Base-by-base conservation (phyloP, 1,140 invertebrate species). In the Dendroctonus valens region DNA sequence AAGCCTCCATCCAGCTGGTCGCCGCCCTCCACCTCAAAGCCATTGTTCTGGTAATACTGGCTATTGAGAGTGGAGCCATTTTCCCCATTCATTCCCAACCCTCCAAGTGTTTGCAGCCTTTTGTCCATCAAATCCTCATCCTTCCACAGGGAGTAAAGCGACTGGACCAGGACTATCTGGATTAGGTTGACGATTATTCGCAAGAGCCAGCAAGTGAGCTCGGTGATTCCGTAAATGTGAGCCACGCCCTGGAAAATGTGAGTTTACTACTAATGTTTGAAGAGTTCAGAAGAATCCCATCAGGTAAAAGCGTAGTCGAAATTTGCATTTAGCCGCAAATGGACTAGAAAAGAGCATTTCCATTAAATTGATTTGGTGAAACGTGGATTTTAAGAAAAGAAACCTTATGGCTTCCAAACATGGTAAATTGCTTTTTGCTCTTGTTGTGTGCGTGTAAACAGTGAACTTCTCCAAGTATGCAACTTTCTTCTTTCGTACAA, bases 101-200 rank as follows among this genome's bases (percentile, higher is more conserved):
- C 79, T 6, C 71, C 58, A 42, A 82, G 69, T 67, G 79, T 78
- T 59, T 77, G 74, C 54, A 81, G 65, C 67, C 79, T 67, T 64
- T 77, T 77, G 11, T 75, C 51, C 6, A 81, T 76, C 37, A 81
- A 67, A 69, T 81, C 80, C 65, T 82, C 80, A 60, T 82, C 80
- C 70, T 79, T 80, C 81, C 81, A 82, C 15, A 75, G 75, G 5
- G 84, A 79, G 68, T 86, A 86, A n/a, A 85, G 80, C 0, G 84
- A 86, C 70, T 86, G 84, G n/a, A 87, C 82, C 51, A 85, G 76
- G 6, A 87, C 79, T 0, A 85, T 80, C 37, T 83, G 82, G 48
- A 82, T 78, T n/a, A 86, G 83, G 59, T 84, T 83, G 15, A 83
- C 82, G 5, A 84, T 75, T 49, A 85, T 78, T 40, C 84, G 76